A percentile compares a stretch with the other conserved stretches of the same genome.
Evolutionary conservation across 2,888 invertebrate genomes (phyloP).

Genomic region (Melinopterus prodromus): DNA sequence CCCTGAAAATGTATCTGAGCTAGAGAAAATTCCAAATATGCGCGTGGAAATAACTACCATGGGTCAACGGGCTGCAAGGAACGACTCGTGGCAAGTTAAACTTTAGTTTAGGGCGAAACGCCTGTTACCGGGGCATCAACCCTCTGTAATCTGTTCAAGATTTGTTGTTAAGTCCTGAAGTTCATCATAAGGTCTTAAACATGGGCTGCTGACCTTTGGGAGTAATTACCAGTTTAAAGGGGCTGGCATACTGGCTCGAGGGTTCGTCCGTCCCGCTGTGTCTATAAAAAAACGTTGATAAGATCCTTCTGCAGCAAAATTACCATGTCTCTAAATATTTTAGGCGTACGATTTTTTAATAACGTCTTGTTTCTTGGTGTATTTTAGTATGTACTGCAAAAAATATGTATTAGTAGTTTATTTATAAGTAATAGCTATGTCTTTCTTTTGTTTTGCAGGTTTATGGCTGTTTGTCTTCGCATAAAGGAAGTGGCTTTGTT

Average conservation of each 20-base stretch:
- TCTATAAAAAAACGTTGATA: conserved; percentile 6
- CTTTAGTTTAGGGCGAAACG: neutral
- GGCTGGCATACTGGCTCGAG: neutral
- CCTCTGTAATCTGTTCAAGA: conserved; percentile 23
- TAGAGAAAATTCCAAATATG: neutral
- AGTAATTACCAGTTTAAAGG: conserved; percentile 23
- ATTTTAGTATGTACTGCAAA: conserved; percentile 9
- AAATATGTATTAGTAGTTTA: conserved; percentile 20
- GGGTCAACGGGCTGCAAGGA: neutral
- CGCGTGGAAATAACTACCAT: neutral
- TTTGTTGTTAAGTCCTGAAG: conserved; percentile 25
- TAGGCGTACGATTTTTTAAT: neutral
- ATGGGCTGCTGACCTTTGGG: conserved; percentile 24
- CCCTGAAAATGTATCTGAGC: too few relatives aligned
- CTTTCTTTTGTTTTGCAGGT: conserved; percentile 51
- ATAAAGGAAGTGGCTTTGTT: conserved; percentile 50
- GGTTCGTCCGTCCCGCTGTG: neutral
- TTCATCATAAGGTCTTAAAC: conserved; percentile 20
- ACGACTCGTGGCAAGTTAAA: neutral
- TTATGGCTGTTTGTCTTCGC: conserved; percentile 53
- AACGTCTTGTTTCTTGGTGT: neutral
- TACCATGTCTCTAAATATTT: neutral
- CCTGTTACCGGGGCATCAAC: neutral
- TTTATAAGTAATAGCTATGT: neutral
- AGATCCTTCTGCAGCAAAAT: neutral